Base-by-base conservation (phyloP, 2,113 vertebrate species). In the Alaudala cheleensis region DNA sequence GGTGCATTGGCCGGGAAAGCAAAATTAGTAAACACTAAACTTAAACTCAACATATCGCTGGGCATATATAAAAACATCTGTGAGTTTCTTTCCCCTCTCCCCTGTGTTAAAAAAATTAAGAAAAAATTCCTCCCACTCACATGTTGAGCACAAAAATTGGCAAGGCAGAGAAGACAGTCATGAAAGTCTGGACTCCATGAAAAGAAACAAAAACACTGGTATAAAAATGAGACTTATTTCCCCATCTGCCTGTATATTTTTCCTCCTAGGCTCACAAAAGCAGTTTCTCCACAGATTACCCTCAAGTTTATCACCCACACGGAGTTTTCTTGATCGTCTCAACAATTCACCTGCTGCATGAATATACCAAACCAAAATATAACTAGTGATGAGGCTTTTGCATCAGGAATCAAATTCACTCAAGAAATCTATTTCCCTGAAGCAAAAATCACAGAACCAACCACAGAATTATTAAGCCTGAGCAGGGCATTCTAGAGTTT, bases 401-500 rank as follows among this genome's bases (percentile, higher is more conserved):
- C 15, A 76, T 14, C 28, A 91, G 66, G 42, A 87, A 66, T 65
- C 69, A n/a, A 89, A 89, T 90, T 87, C 76, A 44, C 12, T 80
- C 14, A 47, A 80, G 29, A 90, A 94, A 77, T 54, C 29, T 26
- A 69, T 65, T 82, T 28, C 13, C 42, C 33, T 85, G 42, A 64
- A 91, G 45, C 12, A 54, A 61, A 72, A 74, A n/a, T 45, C 45
- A 53, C 13, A 53, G 19, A 51, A n/a, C 5, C 15, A 66, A 21
- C 7, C 10, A 45, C 12, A 10, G 17, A 47, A 60, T 60, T 51
- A 6, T 40, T n/a, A 45, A 39, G 11, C 21, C 53, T n/a, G n/a
- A 40, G 24, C 5, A 47, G 14, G 11, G 5, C 0, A 0, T 29
- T 47, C 29, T 34, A 40, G 45, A 67, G 1, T 51, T 81, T 40